Conservation (phyloP, 2,888 invertebrate genomes). For the Cephus pulcher region DNA sequence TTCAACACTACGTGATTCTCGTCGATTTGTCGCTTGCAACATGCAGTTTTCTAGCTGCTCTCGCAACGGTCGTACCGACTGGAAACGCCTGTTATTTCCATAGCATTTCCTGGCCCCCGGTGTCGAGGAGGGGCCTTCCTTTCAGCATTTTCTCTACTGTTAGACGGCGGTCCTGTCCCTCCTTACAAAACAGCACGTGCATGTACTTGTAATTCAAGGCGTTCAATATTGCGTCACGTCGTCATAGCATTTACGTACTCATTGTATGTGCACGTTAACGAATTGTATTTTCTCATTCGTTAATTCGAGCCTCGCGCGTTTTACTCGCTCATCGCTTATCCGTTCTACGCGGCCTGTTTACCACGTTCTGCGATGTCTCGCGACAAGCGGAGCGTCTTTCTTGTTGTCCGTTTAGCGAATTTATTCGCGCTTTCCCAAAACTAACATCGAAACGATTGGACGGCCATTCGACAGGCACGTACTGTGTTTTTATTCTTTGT, state of each 20-base stretch:
- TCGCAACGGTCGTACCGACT: not conserved
- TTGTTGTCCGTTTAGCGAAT: too few species aligned
- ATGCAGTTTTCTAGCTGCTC: conserved; percentile 2
- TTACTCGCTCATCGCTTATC: not conserved
- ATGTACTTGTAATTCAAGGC: not conserved
- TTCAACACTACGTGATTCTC: not conserved
- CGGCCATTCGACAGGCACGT: not conserved
- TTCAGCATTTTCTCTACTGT: not conserved
- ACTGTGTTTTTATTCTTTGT: not conserved
- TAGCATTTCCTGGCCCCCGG: not conserved
- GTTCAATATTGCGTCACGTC: not conserved
- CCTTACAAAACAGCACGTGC: not conserved
- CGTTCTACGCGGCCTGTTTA: not conserved
- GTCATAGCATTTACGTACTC: not conserved
- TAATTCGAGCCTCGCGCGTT: not conserved
- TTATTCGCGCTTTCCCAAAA: not conserved
- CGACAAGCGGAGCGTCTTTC: not conserved
- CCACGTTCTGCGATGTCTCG: not conserved
- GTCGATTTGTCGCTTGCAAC: conserved; percentile 1
- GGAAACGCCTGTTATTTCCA: not conserved
- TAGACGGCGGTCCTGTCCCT: not conserved
- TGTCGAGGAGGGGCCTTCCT: not conserved
- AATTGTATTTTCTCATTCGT: not conserved
- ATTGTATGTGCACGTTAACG: not conserved
- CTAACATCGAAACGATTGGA: not conserved